Evolutionary conservation across 2,797 vertebrate species (phyloP), one percentile per base, ranked within the genome.

Genomic region (Euthynnus affinis): DNA sequence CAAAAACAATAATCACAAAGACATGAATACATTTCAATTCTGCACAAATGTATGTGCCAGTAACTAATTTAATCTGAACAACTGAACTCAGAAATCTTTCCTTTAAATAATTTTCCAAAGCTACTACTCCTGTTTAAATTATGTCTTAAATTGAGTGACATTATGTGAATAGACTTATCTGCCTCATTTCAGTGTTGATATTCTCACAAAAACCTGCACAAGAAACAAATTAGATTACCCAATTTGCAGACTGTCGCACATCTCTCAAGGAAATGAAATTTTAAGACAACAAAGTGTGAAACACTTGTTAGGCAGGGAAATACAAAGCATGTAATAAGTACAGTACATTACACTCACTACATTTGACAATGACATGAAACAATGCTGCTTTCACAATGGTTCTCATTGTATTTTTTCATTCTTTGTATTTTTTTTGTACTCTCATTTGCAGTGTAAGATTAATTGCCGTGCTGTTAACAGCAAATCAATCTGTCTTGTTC

Each of bases 401-500:
- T 25, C 76, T 74, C 62, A 77, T 85, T 72, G 67, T 82, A 34
- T 75, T 78, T 76, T 81, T 75, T 63, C 27, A 37, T 59, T 74
- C 66, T 76, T 72, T 52, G 9, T 60, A 29, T 65, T 29, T 67
- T 74, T 57, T 76, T 65, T 22, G 44, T 71, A 40, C 18, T 65
- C 60, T 87, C 78, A 71, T 90, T 88, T 87, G 69, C 49, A 7
- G 46, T 64, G 64, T 78, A 51, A 82, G 71, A 85, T 78, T 89
- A 90, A 92, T 90, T 91, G 85, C 73, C n/a, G n/a, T 7, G 48
- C 79, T 13, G 80, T 79, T 85, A 86, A 87, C 81, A 70, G 80
- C 82, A 84, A 91, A 85, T 91, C 82, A 89, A 72, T 85, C 80
- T 81, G 62, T 72, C 80, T 52, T 55, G 74, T 87, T 88, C 84